phyloP scores from a whole-genome alignment of 1,140 invertebrate genomes.

The Agrypnia vestita region DNA sequence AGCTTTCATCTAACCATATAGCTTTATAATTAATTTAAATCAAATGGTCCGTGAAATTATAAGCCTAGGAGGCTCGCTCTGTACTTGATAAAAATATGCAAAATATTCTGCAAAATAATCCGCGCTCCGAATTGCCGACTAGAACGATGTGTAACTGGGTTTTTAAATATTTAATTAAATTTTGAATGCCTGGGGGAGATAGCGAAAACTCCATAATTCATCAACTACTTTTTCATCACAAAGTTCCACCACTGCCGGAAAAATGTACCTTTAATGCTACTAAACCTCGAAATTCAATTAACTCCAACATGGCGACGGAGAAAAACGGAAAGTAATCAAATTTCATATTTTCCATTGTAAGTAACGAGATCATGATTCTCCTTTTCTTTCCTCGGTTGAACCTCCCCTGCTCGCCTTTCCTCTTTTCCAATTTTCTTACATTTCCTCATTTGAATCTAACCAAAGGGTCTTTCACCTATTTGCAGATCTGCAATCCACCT shows the following conservation, averaged over 20 bases:
- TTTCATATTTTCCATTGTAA: conserved; percentile 38
- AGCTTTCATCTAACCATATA: too few relatives aligned
- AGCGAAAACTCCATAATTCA: conserved; percentile 31
- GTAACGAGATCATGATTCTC: conserved; percentile 39
- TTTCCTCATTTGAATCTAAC: background rate
- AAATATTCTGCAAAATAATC: conserved; percentile 5
- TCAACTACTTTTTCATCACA: conserved; percentile 37
- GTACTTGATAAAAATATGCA: too few relatives aligned
- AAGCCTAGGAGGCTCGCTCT: too few relatives aligned
- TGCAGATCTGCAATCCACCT: too few relatives aligned
- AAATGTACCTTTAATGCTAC: conserved; percentile 43
- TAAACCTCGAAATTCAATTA: conserved; percentile 56
- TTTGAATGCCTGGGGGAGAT: conserved; percentile 12
- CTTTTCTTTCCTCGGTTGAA: conserved; percentile 23
- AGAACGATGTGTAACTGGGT: conserved; percentile 14
- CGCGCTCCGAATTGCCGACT: background rate
- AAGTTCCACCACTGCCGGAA: conserved; percentile 21
- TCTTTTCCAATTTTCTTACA: conserved; percentile 15
- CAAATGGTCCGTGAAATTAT: too few relatives aligned
- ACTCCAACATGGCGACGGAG: conserved; percentile 50
- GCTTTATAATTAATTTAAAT: too few relatives aligned
- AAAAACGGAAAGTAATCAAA: conserved; percentile 40
- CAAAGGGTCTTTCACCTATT: background rate
- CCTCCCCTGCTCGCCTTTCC: background rate
- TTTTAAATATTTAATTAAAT: conserved; percentile 36